Conservation (phyloP, 2,888 invertebrate species). For the Andrena praecox region DNA sequence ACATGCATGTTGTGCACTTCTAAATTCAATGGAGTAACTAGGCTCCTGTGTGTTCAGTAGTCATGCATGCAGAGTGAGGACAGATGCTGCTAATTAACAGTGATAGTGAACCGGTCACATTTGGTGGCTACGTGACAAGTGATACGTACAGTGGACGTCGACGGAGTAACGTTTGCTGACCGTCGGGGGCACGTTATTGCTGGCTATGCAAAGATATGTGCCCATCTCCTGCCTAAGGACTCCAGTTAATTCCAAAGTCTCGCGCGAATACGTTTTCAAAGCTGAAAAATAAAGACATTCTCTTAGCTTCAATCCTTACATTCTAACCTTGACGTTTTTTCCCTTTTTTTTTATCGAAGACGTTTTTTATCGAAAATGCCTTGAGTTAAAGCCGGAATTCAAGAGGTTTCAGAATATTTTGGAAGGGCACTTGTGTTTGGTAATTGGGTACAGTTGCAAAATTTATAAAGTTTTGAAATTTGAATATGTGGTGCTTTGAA, state of each 20-base stretch:
- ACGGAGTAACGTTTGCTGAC: slow-evolving; percentile 94
- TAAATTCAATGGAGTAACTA: background rate
- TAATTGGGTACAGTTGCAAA: too few species aligned
- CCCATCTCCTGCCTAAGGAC: slow-evolving; percentile 94
- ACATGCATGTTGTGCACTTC: background rate
- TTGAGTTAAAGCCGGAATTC: too few species aligned
- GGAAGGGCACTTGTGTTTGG: too few species aligned
- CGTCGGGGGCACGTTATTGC: slow-evolving; percentile 93
- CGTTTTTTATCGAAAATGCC: too few species aligned
- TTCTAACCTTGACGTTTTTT: too few species aligned
- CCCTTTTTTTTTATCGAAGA: too few species aligned
- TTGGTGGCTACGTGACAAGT: slow-evolving; percentile 8
- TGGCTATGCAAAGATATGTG: slow-evolving; percentile 93
- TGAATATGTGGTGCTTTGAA: too few species aligned
- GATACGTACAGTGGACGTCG: slow-evolving; percentile 88
- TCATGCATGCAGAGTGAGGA: slow-evolving; percentile 11
- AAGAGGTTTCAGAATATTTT: too few species aligned
- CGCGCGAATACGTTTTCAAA: slow-evolving; percentile 89
- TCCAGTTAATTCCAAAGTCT: slow-evolving; percentile 89
- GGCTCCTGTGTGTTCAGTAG: background rate
- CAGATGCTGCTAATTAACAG: slow-evolving; percentile 50
- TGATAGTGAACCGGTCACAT: slow-evolving; percentile 9
- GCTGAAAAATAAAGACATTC: slow-evolving; percentile 50
- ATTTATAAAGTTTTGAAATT: too few species aligned
- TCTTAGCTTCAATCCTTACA: too few species aligned